Conservation (phyloP, 2,888 invertebrate species). For the Meteorus cinctellus region DNA sequence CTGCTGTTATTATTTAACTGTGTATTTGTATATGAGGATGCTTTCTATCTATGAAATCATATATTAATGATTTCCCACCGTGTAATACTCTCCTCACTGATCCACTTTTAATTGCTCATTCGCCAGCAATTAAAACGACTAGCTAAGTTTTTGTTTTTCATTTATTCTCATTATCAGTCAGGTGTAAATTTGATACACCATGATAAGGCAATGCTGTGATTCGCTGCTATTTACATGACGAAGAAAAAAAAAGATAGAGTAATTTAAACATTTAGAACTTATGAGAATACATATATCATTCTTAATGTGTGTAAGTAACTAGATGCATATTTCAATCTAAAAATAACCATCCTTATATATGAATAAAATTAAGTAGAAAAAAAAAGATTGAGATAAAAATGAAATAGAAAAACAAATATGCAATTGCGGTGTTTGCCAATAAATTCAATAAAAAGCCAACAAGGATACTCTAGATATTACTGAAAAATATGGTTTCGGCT, state of each 20-base stretch:
- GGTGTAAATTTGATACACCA: conserved; percentile 62
- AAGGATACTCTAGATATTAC: neutral
- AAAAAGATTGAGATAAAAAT: conserved; percentile 21
- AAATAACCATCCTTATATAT: neutral
- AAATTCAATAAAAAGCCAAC: conserved; percentile 11
- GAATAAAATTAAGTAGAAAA: neutral
- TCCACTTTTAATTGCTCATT: conserved; percentile 31
- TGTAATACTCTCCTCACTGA: conserved; percentile 8
- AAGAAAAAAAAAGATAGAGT: conserved; percentile 31
- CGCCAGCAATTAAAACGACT: conserved; percentile 67
- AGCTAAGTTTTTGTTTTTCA: conserved; percentile 59
- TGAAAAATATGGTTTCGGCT: neutral
- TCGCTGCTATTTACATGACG: conserved; percentile 60
- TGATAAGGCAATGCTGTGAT: conserved; percentile 70
- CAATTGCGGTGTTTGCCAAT: neutral
- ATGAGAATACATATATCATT: neutral
- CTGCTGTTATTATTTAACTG: neutral
- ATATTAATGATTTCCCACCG: neutral
- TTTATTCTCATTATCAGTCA: conserved; percentile 63
- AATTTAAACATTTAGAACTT: neutral
- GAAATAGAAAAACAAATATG: conserved; percentile 21
- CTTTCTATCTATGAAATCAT: neutral
- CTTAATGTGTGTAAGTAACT: conserved; percentile 3
- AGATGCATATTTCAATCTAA: neutral
- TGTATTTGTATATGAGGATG: conserved; percentile 1